phyloP scores from a whole-genome alignment of 1,140 invertebrate genomes.

The Leptinotarsa undecemlineata region DNA sequence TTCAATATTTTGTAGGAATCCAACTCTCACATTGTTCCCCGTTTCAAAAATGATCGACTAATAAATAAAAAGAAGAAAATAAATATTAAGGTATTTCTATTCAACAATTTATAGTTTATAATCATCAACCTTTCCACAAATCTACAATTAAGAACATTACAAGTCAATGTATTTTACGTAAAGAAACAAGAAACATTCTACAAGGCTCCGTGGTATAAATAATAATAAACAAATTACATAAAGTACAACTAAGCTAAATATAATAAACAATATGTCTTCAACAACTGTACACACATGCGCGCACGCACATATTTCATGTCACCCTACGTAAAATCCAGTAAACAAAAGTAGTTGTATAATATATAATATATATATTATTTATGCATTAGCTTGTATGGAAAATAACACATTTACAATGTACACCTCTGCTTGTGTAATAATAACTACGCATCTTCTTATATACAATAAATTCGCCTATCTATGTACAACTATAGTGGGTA shows the following conservation, averaged over 20 bases:
- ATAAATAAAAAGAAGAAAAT: conserved; percentile 27
- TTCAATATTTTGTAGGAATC: too few species aligned
- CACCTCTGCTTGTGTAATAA: conserved; percentile 37
- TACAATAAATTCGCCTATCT: conserved; percentile 48
- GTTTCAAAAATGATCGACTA: neutral
- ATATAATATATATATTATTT: conserved; percentile 43
- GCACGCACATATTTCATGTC: conserved; percentile 48
- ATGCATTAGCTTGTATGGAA: conserved; percentile 49
- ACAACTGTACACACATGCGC: conserved; percentile 44
- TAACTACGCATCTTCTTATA: conserved; percentile 39
- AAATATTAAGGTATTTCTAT: conserved; percentile 57
- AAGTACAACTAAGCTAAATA: conserved; percentile 50
- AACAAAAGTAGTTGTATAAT: conserved; percentile 47
- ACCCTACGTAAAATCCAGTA: conserved; percentile 51
- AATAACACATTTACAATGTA: conserved; percentile 50
- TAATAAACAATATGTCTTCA: conserved; percentile 54
- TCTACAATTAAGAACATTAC: conserved; percentile 58
- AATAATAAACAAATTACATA: conserved; percentile 47
- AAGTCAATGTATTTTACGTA: conserved; percentile 53
- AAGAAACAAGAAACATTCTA: conserved; percentile 52
- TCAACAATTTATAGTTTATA: conserved; percentile 58
- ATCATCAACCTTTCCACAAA: conserved; percentile 57
- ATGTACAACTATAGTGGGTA: conserved; percentile 41
- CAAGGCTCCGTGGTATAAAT: conserved; percentile 50
- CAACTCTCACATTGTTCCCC: too few species aligned